Conservation (phyloP, 1,140 invertebrate genomes). For the Periplaneta americana region DNA sequence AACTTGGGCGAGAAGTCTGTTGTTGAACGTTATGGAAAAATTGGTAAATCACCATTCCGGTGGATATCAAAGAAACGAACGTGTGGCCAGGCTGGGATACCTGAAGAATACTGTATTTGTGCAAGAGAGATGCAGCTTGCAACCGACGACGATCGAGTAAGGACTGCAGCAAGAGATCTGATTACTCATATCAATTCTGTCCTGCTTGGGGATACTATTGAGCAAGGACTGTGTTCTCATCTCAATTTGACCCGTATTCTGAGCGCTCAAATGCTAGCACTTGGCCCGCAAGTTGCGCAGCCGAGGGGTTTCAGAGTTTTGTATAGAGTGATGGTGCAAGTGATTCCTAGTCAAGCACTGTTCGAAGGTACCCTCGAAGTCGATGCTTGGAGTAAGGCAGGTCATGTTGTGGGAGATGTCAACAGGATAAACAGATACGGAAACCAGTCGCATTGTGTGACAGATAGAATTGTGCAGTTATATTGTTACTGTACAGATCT, state of each 20-base stretch:
- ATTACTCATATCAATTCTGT: constrained; percentile 19
- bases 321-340: constrained; percentile 31
- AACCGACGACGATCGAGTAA: constrained; percentile 13
- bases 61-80: constrained; percentile 34
- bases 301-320: constrained; percentile 14
- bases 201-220: not conserved
- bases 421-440: constrained; percentile 31
- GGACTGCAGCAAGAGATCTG: constrained; percentile 12
- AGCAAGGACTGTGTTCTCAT: constrained; percentile 11
- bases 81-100: constrained; percentile 41
- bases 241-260: constrained; percentile 28
- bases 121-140: constrained; percentile 20
- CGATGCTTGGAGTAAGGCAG: constrained; percentile 24
- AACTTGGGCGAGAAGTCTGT: constrained; percentile 2
- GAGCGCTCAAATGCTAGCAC: constrained; percentile 19
- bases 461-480: constrained; percentile 26
- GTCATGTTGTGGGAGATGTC: constrained; percentile 25
- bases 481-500: constrained; percentile 29
- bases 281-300: not conserved
- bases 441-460: constrained; percentile 30
- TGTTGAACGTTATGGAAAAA: constrained; percentile 14
- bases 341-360: constrained; percentile 26
- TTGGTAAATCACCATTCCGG: constrained; percentile 27
- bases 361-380: constrained; percentile 32
- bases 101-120: constrained; percentile 45